Evolutionary conservation across 2,888 invertebrate species (phyloP).

Genomic region (Diabrotica balteata): DNA sequence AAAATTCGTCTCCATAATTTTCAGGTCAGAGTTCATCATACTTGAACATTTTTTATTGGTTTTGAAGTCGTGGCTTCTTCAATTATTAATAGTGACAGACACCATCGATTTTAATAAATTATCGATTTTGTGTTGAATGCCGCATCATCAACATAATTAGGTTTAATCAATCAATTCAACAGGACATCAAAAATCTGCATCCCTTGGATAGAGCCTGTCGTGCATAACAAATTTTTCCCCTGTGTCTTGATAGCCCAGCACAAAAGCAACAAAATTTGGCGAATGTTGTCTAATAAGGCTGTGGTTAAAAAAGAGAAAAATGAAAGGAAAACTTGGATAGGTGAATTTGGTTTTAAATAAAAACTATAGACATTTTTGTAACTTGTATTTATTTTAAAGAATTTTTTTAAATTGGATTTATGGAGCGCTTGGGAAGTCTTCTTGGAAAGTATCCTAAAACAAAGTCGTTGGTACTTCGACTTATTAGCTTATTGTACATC

Average conservation of each 20-base stretch:
- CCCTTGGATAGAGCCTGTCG: slow-evolving; percentile 2
- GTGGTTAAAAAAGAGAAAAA: no score
- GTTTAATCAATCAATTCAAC: slow-evolving; percentile 12
- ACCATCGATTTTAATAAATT: neutral
- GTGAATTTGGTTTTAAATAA: no score
- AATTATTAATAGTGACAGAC: slow-evolving; percentile 5
- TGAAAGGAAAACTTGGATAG: no score
- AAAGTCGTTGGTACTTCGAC: no score
- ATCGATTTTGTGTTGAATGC: slow-evolving; percentile 10
- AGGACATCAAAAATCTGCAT: slow-evolving; percentile 13
- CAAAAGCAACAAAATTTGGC: neutral
- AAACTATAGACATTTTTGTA: no score
- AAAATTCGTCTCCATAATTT: neutral
- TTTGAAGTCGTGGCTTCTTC: slow-evolving; percentile 2
- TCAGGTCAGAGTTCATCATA: neutral
- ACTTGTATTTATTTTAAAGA: no score
- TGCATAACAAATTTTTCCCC: slow-evolving; percentile 10
- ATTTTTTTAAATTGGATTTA: no score
- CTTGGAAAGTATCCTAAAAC: no score
- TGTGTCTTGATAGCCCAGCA: slow-evolving; percentile 5
- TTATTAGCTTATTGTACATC: no score
- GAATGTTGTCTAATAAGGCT: no score
- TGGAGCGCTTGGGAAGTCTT: no score
- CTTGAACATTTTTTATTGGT: neutral
- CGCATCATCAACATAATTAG: slow-evolving; percentile 10